Percentiles rank a stretch among this genome's conserved stretches.
Conservation (phyloP, 2,113 vertebrate genomes). For the Nothocercus julius region DNA sequence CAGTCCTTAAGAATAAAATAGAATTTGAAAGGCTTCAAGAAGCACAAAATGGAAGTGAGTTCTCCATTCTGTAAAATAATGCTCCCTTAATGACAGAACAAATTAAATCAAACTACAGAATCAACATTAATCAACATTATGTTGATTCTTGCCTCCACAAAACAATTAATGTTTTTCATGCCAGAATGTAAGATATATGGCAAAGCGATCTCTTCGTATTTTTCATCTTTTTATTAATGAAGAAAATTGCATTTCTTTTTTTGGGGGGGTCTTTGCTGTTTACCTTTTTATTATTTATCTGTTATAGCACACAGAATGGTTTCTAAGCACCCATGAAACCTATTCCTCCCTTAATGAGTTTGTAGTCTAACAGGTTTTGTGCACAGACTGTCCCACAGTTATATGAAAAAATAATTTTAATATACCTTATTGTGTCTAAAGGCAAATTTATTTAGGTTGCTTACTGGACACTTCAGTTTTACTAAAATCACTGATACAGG, state of each 20-base stretch:
- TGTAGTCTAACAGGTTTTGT: not conserved
- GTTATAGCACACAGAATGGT: not conserved
- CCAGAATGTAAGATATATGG: not conserved
- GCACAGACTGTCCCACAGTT: not conserved
- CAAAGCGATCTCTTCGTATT: not conserved
- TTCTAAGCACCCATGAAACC: not conserved
- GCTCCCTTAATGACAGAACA: not conserved
- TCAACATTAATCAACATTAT: not conserved
- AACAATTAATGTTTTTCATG: not conserved
- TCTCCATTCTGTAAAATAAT: not conserved
- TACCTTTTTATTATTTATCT: not conserved
- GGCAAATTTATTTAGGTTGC: not conserved
- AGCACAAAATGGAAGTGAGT: not conserved
- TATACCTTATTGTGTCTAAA: not conserved
- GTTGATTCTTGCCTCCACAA: not conserved
- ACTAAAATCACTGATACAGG: not conserved
- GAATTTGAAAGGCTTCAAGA: not conserved
- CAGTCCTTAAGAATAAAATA: not conserved
- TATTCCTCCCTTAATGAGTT: not conserved
- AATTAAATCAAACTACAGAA: not conserved
- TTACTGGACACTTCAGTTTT: not conserved
- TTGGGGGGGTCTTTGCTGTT: not conserved
- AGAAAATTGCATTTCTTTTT: not conserved
- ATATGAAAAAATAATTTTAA: not conserved
- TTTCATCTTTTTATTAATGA: not conserved